These are phyloP conservation scores for Pterophyllum scalare DNA, from an alignment of 2,113 vertebrate genomes.

Conservation along the genomic window DNA sequence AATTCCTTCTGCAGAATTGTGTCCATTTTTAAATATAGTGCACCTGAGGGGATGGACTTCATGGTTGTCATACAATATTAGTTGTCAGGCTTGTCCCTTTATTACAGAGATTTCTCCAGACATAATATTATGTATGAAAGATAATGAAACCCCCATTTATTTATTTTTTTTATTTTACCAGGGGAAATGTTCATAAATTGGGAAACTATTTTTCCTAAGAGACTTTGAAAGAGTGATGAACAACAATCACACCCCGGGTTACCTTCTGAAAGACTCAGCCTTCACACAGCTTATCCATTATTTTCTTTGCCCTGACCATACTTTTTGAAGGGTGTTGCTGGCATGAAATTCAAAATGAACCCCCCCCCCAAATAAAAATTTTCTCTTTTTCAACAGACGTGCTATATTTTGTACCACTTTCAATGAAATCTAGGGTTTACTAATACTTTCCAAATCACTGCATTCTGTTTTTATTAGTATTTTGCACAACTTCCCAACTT, in stretches of 20 bases:
- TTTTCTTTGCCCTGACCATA: not conserved
- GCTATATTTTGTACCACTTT: not conserved
- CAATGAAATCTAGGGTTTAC: not conserved
- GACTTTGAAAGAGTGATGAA: not conserved
- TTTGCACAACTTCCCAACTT: not conserved
- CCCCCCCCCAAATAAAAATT: fast-evolving
- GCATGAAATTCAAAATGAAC: not conserved
- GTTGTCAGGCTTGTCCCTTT: not conserved
- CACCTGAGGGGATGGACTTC: not conserved
- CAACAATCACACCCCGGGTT: not conserved
- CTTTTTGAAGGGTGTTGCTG: not conserved
- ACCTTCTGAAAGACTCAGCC: not conserved
- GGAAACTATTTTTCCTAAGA: not conserved
- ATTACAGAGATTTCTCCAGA: not conserved
- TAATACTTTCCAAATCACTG: not conserved
- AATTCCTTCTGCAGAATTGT: not conserved
- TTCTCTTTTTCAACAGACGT: not conserved
- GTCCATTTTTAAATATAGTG: not conserved
- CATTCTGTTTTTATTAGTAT: not conserved
- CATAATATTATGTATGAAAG: not conserved
- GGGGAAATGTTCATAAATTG: not conserved
- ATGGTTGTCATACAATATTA: not conserved
- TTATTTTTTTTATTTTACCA: not conserved
- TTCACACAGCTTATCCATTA: not conserved
- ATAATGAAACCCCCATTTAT: not conserved